A percentile compares a stretch with the other conserved stretches of the same genome.
These are phyloP conservation scores for Diacarnus erythraeanus DNA, from an alignment of 37 sponge, comb jelly and placozoan genomes.

Conservation along the genomic window DNA sequence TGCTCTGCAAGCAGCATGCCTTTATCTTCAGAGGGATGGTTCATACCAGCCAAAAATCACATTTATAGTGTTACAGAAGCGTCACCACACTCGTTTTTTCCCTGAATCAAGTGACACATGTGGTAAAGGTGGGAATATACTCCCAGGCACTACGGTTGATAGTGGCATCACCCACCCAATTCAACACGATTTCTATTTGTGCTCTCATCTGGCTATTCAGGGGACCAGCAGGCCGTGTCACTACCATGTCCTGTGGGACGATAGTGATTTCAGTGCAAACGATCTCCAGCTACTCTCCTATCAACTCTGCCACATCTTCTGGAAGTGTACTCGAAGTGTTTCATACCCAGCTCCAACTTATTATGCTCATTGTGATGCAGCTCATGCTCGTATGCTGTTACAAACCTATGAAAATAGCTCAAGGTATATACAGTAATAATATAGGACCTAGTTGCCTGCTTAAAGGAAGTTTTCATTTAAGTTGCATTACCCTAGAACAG, in stretches of 20 bases:
- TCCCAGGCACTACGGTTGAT: slow-evolving; percentile 69
- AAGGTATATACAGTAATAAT: no score
- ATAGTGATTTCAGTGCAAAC: slow-evolving; percentile 85
- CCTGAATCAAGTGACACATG: background rate
- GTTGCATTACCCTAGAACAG: no score
- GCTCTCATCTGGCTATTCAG: slow-evolving; percentile 65
- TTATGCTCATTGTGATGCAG: slow-evolving; percentile 90
- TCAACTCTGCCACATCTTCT: slow-evolving; percentile 45
- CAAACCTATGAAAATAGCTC: slow-evolving; percentile 46
- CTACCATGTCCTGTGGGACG: slow-evolving; percentile 89
- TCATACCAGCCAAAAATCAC: slow-evolving; percentile 20
- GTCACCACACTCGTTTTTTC: slow-evolving; percentile 75
- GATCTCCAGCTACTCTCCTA: slow-evolving; percentile 41
- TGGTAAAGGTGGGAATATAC: slow-evolving; percentile 54
- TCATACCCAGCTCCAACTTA: slow-evolving; percentile 70
- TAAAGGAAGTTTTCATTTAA: no score
- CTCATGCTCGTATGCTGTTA: slow-evolving; percentile 75
- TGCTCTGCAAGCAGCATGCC: slow-evolving; percentile 55
- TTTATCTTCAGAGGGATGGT: slow-evolving; percentile 70
- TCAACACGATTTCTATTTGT: slow-evolving; percentile 65
- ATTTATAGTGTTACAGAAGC: slow-evolving; percentile 54
- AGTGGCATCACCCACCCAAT: slow-evolving; percentile 45
- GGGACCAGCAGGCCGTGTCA: slow-evolving; percentile 49
- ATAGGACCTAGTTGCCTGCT: no score
- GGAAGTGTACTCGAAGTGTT: slow-evolving; percentile 51